Conservation (phyloP, 2,113 vertebrate genomes). For the Lutjanus erythropterus region DNA sequence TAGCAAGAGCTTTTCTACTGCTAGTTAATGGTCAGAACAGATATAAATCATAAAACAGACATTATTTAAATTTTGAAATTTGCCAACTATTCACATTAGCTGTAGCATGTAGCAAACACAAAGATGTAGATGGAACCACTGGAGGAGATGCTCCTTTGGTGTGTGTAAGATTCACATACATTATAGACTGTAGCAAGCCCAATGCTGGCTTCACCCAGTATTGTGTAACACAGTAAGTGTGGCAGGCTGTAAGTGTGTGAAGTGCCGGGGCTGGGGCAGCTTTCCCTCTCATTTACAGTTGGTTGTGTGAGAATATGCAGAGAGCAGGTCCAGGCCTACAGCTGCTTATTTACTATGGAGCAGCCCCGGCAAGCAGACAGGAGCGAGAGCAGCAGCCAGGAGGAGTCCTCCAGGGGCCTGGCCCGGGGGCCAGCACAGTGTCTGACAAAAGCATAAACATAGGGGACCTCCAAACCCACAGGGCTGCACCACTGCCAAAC, state of each 20-base stretch:
- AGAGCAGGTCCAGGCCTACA: conserved; percentile 56
- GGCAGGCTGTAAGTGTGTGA: conserved; percentile 39
- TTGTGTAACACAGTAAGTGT: conserved; percentile 68
- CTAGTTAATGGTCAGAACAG: too few relatives aligned
- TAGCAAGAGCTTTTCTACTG: too few relatives aligned
- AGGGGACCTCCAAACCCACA: conserved; percentile 66
- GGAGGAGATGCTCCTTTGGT: neutral
- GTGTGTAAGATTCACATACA: neutral
- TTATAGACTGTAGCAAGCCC: neutral
- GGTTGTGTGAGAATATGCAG: conserved; percentile 71
- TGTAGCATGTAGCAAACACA: too few relatives aligned
- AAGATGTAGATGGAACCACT: neutral
- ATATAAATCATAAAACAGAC: too few relatives aligned
- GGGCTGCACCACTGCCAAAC: conserved; percentile 56
- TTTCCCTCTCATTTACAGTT: conserved; percentile 74
- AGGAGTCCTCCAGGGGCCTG: conserved; percentile 58
- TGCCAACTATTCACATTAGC: too few relatives aligned
- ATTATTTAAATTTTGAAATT: too few relatives aligned
- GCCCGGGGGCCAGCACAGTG: conserved; percentile 74
- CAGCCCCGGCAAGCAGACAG: conserved; percentile 64
- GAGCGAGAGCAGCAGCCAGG: conserved; percentile 59
- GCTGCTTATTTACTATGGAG: conserved; percentile 82
- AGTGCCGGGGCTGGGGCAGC: conserved; percentile 23
- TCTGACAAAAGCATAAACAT: conserved; percentile 83
- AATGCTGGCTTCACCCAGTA: conserved; percentile 3